Evolutionary conservation across 2,797 vertebrate genomes (phyloP).

Genomic region (Microctenopoma stevenorrisi): DNA sequence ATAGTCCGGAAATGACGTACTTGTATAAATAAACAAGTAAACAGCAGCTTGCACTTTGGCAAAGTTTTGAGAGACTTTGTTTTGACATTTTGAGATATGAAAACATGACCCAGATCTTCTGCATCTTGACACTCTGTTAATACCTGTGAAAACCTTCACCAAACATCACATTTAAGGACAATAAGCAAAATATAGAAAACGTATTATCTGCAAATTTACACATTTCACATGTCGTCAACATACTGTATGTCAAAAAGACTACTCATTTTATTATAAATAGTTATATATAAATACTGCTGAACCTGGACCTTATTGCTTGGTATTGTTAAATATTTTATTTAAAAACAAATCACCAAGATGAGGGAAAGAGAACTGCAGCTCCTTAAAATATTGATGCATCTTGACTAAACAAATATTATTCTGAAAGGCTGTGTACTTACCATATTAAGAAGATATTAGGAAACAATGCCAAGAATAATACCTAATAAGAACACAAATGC

Average conservation of each 20-base stretch:
- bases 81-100: not conserved
- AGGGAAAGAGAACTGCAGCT: not conserved
- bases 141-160: not conserved
- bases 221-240: constrained; percentile 9
- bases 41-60: not conserved
- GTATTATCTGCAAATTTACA: not conserved
- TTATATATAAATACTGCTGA: constrained; percentile 11
- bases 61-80: not conserved
- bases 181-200: not conserved
- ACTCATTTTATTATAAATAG: not conserved
- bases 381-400: not conserved
- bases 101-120: not conserved
- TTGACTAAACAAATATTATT: constrained; percentile 2
- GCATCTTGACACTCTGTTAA: not conserved
- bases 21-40: not conserved
- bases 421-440: not conserved
- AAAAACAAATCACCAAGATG: not conserved
- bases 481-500: not conserved
- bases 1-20: too few relatives aligned
- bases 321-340: not conserved
- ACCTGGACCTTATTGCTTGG: not conserved
- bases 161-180: not conserved
- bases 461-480: not conserved
- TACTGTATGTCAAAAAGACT: not conserved
- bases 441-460: not conserved